These are phyloP conservation scores for Caradrina kadenii DNA, from an alignment of 2,888 invertebrate species.

Conservation along the genomic window DNA sequence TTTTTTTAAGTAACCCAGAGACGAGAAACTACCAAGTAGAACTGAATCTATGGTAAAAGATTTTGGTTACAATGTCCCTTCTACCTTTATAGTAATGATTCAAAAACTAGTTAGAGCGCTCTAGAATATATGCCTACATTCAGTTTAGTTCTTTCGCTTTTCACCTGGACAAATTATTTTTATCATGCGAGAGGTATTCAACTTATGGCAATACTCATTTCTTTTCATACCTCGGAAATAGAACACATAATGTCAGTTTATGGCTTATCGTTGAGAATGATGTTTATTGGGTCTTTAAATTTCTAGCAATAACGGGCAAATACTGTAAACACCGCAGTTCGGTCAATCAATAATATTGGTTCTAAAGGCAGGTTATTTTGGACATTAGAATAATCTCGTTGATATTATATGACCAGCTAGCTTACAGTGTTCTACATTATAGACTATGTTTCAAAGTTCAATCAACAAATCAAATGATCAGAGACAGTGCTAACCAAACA, in stretches of 20 bases:
- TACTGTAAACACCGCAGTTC: slow-evolving; percentile 28
- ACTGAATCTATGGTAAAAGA: too few species aligned
- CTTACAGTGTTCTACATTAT: neutral
- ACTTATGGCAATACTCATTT: slow-evolving; percentile 2
- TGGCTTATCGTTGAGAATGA: neutral
- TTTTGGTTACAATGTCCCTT: too few species aligned
- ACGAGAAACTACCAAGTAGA: too few species aligned
- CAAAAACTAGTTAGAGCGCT: too few species aligned
- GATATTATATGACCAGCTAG: neutral
- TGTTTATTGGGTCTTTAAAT: slow-evolving; percentile 24
- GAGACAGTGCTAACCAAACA: slow-evolving; percentile 69
- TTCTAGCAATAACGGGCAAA: slow-evolving; percentile 13
- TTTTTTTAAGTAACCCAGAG: too few species aligned
- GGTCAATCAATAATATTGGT: slow-evolving; percentile 29
- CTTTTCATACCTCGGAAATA: slow-evolving; percentile 12
- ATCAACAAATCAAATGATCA: slow-evolving; percentile 55
- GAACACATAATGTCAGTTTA: slow-evolving; percentile 24
- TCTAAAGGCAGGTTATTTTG: neutral
- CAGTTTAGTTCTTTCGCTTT: neutral
- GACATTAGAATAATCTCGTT: neutral
- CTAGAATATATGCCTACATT: too few species aligned
- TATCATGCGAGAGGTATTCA: slow-evolving; percentile 4
- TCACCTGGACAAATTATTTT: neutral
- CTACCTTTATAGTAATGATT: too few species aligned
- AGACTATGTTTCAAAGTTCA: slow-evolving; percentile 30